Evolutionary conservation across 2,888 invertebrate genomes (phyloP).

Genomic region (Tetramorium bicarinatum): DNA sequence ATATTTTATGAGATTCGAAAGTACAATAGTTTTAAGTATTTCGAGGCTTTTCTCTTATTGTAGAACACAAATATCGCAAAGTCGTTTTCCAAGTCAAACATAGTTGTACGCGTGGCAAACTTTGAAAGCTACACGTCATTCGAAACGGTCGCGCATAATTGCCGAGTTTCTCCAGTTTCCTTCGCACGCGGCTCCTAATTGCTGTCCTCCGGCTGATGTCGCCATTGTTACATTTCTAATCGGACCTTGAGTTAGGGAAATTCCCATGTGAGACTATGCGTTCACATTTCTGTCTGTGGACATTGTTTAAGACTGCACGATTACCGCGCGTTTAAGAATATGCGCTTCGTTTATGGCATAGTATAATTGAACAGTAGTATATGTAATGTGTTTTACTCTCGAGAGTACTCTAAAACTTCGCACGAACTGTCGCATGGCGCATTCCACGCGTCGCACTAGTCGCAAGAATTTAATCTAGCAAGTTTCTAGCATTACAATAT

Average conservation of each 20-base stretch:
- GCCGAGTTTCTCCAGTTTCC: constrained; percentile 62
- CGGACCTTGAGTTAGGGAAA: constrained; percentile 50
- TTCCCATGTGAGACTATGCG: constrained; percentile 32
- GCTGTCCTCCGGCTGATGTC: constrained; percentile 49
- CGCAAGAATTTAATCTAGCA: constrained; percentile 10
- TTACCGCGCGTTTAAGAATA: constrained; percentile 43
- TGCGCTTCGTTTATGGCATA: constrained; percentile 9
- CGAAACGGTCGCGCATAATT: constrained; percentile 54
- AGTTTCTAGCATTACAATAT: not conserved
- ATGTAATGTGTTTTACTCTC: constrained; percentile 16
- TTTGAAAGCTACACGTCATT: constrained; percentile 47
- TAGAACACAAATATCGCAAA: constrained; percentile 10
- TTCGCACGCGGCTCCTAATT: constrained; percentile 57
- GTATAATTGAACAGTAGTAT: constrained; percentile 18
- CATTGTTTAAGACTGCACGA: constrained; percentile 37
- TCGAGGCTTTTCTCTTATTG: not conserved
- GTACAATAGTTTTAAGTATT: not conserved
- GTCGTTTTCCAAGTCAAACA: constrained; percentile 18
- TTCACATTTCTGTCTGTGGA: constrained; percentile 25
- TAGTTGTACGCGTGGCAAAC: constrained; percentile 28
- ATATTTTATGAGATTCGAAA: not conserved
- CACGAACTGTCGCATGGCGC: constrained; percentile 19
- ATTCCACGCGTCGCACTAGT: constrained; percentile 3
- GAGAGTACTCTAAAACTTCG: constrained; percentile 28
- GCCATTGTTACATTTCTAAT: constrained; percentile 62